Evolutionary conservation across 2,888 invertebrate species (phyloP), one percentile per base, ranked within the genome.

Genomic region (Therioaphis trifolii): DNA sequence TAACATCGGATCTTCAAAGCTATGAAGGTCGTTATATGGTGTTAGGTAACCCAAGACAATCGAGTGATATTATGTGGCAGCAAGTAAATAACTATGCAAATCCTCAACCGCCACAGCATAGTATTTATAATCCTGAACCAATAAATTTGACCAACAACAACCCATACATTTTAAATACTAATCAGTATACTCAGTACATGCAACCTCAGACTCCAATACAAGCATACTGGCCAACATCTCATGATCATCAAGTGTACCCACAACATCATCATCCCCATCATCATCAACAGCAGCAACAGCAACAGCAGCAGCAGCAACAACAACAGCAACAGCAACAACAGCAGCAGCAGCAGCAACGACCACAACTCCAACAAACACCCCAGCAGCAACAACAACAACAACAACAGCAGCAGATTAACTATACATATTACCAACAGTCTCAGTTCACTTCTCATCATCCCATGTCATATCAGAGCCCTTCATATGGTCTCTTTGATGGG

Each of bases 1-100:
- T 92, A 90, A 91, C 91, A 52, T 90, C 91, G 21, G 91, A 92
- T 87, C 89, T 90, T 85, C 91, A 91, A 86, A 91, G 89, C 87
- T 88, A 89, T n/a, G 90, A 91, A 84, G 91, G 91, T 29, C 91
- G 91, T 86, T 92, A 91, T 87, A 90, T 90, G 63, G 91, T 91
- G 84, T 89, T 91, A 85, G 91, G 90, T 4, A 90, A 90, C 86
- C 88, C 89, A 11, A 78, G 84, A 29, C 79, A 85, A 77, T 84
- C 85, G 14, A 84, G 66, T 40, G 84, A 85, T 40, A 71, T 84
- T 35, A 85, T 85, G 85, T 85, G 79, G 85, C 86, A 74, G 82
- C 85, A 84, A 74, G 82, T 82, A 14, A 82, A 82, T 27, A 82
- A 74, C 35, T 82, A 82, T 82, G 82, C 82, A 24, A 82, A 35